A percentile compares a stretch with the other conserved stretches of the same genome.
Evolutionary conservation across 35 echinoderm and acorn worm species (phyloP).

Genomic region (Stichopus chloronotus): DNA sequence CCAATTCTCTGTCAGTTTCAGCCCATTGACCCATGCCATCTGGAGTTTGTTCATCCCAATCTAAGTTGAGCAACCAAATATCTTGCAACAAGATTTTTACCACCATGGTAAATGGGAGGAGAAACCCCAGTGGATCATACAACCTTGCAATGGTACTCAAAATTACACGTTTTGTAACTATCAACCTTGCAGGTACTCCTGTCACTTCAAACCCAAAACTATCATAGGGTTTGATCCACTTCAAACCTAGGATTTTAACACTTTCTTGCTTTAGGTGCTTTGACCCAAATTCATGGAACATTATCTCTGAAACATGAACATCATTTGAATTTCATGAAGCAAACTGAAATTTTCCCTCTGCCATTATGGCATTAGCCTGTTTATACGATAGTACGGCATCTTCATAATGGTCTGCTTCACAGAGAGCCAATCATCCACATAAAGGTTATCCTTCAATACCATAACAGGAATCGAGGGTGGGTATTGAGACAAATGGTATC

Average conservation of each 20-base stretch:
- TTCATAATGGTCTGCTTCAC: constrained; percentile 59
- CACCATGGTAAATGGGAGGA: constrained; percentile 39
- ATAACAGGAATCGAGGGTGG: constrained; percentile 20
- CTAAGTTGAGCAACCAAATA: constrained; percentile 44
- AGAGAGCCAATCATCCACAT: constrained; percentile 31
- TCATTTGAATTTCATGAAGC: constrained; percentile 51
- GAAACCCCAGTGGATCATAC: constrained; percentile 40
- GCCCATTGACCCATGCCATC: constrained; percentile 24
- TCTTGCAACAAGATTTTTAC: constrained; percentile 52
- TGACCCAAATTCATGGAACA: constrained; percentile 44
- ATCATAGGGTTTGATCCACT: constrained; percentile 33
- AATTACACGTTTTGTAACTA: constrained; percentile 24
- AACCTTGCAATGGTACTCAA: constrained; percentile 13
- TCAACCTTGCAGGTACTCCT: neutral
- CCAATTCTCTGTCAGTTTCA: neutral
- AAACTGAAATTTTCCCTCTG: constrained; percentile 20
- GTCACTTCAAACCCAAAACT: constrained; percentile 29
- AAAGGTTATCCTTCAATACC: constrained; percentile 52
- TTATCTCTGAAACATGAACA: constrained; percentile 29
- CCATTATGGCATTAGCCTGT: constrained; percentile 47
- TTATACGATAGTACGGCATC: constrained; percentile 46
- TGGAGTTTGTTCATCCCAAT: constrained; percentile 48
- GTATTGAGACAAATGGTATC: constrained; percentile 46
- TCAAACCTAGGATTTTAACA: constrained; percentile 33
- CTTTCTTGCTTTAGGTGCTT: constrained; percentile 12